Conservation (phyloP, 2,888 invertebrate genomes). For the Notodromas monacha region DNA sequence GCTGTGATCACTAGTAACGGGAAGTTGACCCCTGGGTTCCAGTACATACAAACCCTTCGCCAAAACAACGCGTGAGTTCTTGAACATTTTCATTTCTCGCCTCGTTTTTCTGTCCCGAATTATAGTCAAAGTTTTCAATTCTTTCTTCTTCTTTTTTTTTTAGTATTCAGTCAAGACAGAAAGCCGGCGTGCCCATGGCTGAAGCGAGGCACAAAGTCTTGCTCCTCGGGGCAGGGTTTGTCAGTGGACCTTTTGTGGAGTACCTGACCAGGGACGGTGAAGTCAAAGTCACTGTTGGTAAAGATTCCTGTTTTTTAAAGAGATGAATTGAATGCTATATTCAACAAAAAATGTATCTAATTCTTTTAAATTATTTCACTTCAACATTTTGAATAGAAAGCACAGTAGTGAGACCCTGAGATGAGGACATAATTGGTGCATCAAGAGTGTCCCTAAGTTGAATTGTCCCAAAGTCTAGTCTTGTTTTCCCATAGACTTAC, state of each 20-base stretch:
- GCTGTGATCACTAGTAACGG: constrained; percentile 93
- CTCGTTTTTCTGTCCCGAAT: constrained; percentile 5
- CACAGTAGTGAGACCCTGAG: no score
- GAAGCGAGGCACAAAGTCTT: constrained; percentile 24
- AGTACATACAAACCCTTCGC: constrained; percentile 73
- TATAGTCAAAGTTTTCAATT: neutral
- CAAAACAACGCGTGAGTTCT: constrained; percentile 23
- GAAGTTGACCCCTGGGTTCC: constrained; percentile 53
- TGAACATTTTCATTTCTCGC: neutral
- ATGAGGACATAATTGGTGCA: no score
- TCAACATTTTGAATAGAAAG: no score
- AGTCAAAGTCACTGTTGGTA: constrained; percentile 47
- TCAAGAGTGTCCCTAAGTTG: no score
- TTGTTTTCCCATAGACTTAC: no score
- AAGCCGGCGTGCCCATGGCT: constrained; percentile 25
- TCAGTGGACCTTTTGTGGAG: constrained; percentile 72
- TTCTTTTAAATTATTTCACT: no score
- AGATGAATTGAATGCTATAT: no score
- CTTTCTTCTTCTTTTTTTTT: constrained; percentile 7
- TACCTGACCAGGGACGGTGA: constrained; percentile 51
- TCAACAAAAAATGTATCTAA: no score
- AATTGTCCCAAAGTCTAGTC: no score
- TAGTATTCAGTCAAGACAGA: constrained; percentile 31
- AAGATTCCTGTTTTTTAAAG: no score
- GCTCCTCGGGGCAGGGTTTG: constrained; percentile 77